Evolutionary conservation across 2,797 vertebrate species (phyloP).

Genomic region (Nannoperca obscura): DNA sequence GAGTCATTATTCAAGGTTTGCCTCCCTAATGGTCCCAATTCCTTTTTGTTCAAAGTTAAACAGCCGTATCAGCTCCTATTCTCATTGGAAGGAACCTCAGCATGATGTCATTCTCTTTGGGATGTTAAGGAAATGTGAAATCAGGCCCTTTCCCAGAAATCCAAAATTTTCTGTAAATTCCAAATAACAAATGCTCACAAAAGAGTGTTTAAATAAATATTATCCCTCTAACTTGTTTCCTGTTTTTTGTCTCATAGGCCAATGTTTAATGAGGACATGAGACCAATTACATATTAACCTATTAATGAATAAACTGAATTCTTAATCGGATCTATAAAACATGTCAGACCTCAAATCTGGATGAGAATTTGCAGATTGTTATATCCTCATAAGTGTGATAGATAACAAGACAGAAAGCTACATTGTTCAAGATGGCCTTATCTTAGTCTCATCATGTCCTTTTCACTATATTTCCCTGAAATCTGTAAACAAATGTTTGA

Average conservation of each 20-base stretch:
- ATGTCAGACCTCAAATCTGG: not conserved
- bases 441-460: too few species aligned
- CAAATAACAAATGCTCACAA: not conserved
- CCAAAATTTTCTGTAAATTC: not conserved
- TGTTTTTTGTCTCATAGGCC: not conserved
- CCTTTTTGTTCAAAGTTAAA: constrained; percentile 46
- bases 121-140: not conserved
- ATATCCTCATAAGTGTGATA: too few species aligned
- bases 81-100: fast-evolving
- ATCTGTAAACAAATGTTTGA: not conserved
- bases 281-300: not conserved
- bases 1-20: constrained; percentile 20
- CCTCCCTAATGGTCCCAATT: not conserved
- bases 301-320: not conserved
- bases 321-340: not conserved
- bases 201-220: not conserved
- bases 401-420: not conserved
- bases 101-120: not conserved
- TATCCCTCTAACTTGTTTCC: not conserved
- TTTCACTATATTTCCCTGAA: not conserved
- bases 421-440: too few species aligned
- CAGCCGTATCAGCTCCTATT: constrained; percentile 15
- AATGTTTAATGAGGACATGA: not conserved
- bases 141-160: not conserved
- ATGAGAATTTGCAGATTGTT: not conserved